Conservation (phyloP, 2,888 invertebrate species). For the Troglohyphantes excavatus region DNA sequence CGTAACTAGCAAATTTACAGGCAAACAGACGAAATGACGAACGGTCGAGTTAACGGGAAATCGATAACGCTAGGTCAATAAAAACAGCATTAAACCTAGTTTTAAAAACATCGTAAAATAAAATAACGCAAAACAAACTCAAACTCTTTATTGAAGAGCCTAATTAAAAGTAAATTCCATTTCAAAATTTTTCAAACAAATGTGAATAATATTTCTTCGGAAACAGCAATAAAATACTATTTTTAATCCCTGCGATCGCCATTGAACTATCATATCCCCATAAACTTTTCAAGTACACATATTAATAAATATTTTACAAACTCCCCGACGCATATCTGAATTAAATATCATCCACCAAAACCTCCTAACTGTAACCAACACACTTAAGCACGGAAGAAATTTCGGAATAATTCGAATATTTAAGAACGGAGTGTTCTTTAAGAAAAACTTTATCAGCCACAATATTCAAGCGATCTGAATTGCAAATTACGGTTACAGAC, state of each 20-base stretch:
- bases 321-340: neutral
- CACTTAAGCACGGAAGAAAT: conserved; percentile 1
- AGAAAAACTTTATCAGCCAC: conserved; percentile 37
- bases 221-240: neutral
- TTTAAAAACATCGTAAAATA: too few relatives aligned
- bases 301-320: neutral
- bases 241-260: neutral
- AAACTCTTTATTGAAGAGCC: too few relatives aligned
- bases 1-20: too few relatives aligned
- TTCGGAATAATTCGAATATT: conserved; percentile 1
- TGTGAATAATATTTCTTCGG: too few relatives aligned
- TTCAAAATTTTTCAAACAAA: too few relatives aligned
- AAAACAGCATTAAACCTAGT: too few relatives aligned
- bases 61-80: too few relatives aligned
- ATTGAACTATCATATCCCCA: neutral
- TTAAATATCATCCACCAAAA: neutral
- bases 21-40: too few relatives aligned
- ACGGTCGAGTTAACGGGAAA: too few relatives aligned
- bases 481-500: conserved; percentile 29
- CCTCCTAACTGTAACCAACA: neutral
- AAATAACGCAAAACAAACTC: too few relatives aligned
- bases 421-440: conserved; percentile 6
- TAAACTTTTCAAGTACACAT: neutral
- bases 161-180: too few relatives aligned
- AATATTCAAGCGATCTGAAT: conserved; percentile 34